These are phyloP conservation scores for Pterostichus madidus DNA, from an alignment of 2,888 invertebrate species.

Conservation along the genomic window DNA sequence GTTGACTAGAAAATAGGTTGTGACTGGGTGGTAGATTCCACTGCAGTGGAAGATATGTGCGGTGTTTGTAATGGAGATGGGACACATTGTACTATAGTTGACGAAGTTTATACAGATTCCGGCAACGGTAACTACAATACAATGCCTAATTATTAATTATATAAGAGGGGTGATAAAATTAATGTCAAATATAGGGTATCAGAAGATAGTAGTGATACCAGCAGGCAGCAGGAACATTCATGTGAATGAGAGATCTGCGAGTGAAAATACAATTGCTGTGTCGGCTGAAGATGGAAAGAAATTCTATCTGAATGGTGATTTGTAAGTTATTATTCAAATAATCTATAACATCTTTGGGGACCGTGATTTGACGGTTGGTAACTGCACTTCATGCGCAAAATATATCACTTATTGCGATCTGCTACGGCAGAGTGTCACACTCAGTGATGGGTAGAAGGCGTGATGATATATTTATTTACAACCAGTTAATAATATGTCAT, in stretches of 20 bases:
- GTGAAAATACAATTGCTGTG: slow-evolving; percentile 81
- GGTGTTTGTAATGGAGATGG: slow-evolving; percentile 86
- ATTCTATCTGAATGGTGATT: slow-evolving; percentile 82
- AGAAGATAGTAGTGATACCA: slow-evolving; percentile 81
- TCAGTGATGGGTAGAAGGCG: no score
- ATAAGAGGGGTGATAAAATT: not conserved
- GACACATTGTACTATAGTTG: slow-evolving; percentile 81
- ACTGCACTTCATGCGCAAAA: no score
- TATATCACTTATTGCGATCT: no score
- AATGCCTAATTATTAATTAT: not conserved
- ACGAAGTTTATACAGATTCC: slow-evolving; percentile 78
- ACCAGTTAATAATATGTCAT: no score
- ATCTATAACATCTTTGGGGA: no score
- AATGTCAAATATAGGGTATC: slow-evolving; percentile 76
- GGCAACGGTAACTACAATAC: slow-evolving; percentile 71
- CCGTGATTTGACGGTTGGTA: no score
- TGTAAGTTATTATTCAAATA: slow-evolving; percentile 76
- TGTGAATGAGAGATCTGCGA: slow-evolving; percentile 80
- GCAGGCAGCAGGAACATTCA: slow-evolving; percentile 81
- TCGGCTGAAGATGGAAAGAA: slow-evolving; percentile 76
- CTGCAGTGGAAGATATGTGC: slow-evolving; percentile 83
- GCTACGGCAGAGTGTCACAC: no score
- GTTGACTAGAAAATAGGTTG: slow-evolving; percentile 82
- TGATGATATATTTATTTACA: no score
- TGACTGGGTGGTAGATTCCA: slow-evolving; percentile 83